Base-by-base conservation (phyloP, 35 echinoderm and acorn worm species). In the Nesometra sesokonis region DNA sequence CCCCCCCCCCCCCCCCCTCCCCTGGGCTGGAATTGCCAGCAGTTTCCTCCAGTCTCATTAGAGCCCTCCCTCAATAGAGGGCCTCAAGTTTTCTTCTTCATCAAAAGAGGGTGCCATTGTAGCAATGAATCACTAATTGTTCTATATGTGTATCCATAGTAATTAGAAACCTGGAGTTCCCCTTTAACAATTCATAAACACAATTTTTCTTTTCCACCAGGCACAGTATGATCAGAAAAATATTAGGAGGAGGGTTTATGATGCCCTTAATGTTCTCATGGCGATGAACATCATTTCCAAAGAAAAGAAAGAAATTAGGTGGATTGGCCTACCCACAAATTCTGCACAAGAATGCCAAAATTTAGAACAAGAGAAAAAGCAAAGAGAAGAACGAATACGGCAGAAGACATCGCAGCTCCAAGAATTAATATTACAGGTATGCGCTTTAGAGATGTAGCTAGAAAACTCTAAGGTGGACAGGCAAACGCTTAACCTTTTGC, bases 221-320 rank as follows among this genome's bases (percentile, higher is more conserved):
- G 86, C 86, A 86, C 94, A 97, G 86, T 99, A 99, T 89, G 96
- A 99, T 36, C 96, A 99, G 80, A 99, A 99, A 82, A 99, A 99
- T 78, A 99, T 99, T 82, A 83, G 96, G 80, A 84, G 96, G 92
- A 85, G 96, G 76, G 96, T 99, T 23, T 99, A 99, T 78, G 96
- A 99, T 84, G 96, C 96, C 85, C 90, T 99, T 43, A 99, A 99
- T 34, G 96, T 99, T n/a, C 39, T 99, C 19, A 99, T 99, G 96
- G 96, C 96, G 0, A 99, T 99, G 96, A 99, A 99, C 77, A 99
- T 99, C 77, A 99, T 99, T 78, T 99, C 96, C 0, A 99, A 99
- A 78, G 96, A 99, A 46, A 99, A 99, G 87, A 99, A 99, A 79
- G 96, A 99, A 84, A 99, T 99, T 39, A 79, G 80, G 38, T 99